phyloP scores from a whole-genome alignment of 2,113 vertebrate species.

The Aleadryas rufinucha region DNA sequence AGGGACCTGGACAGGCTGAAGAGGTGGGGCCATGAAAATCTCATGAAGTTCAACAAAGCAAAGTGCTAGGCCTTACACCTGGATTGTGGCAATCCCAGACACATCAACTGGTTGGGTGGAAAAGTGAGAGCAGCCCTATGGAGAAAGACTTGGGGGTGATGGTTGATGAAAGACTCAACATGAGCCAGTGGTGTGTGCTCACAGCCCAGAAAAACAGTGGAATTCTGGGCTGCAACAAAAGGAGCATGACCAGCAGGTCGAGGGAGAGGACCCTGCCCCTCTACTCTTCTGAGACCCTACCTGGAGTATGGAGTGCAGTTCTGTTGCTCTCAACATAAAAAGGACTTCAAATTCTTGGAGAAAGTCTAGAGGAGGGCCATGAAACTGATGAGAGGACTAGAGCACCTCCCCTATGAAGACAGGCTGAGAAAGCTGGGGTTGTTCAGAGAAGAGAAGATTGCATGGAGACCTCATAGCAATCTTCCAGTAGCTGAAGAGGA shows the following conservation, averaged over 20 bases:
- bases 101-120: neutral
- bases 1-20: rapidly evolving
- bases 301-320: neutral
- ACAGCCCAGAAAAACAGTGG: neutral
- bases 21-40: neutral
- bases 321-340: neutral
- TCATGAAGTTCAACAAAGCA: neutral
- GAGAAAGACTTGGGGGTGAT: neutral
- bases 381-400: neutral
- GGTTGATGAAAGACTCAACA: neutral
- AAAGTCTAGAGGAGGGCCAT: neutral
- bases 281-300: neutral
- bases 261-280: neutral
- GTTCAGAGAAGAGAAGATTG: neutral
- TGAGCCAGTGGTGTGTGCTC: neutral
- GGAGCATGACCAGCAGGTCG: rapidly evolving
- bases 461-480: neutral
- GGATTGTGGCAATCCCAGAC: neutral
- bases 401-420: too few species aligned
- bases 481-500: neutral
- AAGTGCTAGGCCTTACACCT: neutral
- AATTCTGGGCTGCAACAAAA: neutral
- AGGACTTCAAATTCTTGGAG: neutral
- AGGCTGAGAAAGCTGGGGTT: neutral
- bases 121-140: neutral